Evolutionary conservation across 2,888 invertebrate species (phyloP), one percentile per base, ranked within the genome.

Genomic region (Strigamia maritima): DNA sequence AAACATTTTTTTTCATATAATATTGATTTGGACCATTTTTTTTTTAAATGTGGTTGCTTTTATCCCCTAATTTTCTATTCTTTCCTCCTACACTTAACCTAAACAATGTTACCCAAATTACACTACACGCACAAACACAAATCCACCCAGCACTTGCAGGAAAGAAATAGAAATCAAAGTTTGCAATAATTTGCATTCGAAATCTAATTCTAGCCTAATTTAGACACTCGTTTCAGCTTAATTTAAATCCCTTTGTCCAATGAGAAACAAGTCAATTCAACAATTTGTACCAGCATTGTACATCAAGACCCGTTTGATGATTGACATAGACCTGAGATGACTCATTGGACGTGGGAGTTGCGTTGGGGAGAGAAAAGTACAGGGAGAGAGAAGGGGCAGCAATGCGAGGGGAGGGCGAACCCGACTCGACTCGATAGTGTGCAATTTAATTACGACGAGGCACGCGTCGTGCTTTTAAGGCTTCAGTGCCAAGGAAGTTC

Each of bases 401-500:
- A n/a, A 60, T 2, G 31, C 31, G 22, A n/a, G 22, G 60, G 19
- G 60, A 54, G 54, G 16, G 6, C 4, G 54, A 65, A 22, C 12
- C 2, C 8, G 19, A 65, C 19, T 22, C 22, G 60, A 12, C n/a
- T 22, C 22, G 60, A 12, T 4, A 60, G 60, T 60, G 60, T 60
- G 60, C 60, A 65, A 65, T 65, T 65, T 65, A 65, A 65, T 65
- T 65, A 65, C 60, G 60, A 65, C 60, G 19, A 65, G 24, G 60
- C 60, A 65, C 60, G 60, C 60, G 24, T 24, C 60, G 60, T 65
- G 60, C 60, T 65, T 24, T 65, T 65, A 65, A 65, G 60, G 60
- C 60, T 24, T 65, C n/a, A 12, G 24, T 65, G 60, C 24, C 60
- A 65, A 65, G 24, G 24, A 24, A 65, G 60, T 65, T 65, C 24